phyloP scores from a whole-genome alignment of 2,113 vertebrate genomes.

The Sylvilagus bachmani region DNA sequence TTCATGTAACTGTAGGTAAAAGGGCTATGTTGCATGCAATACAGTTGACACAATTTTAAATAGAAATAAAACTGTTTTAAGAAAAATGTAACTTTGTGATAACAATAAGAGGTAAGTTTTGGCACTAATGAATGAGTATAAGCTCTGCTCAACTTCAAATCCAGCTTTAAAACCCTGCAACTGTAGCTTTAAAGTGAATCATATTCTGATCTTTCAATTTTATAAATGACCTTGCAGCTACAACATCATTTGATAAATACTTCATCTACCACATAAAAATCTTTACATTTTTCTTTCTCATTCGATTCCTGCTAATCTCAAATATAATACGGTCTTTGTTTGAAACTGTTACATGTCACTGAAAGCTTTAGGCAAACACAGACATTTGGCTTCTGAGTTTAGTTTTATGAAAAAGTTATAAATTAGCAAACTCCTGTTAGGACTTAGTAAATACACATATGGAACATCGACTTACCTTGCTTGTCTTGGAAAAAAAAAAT shows the following conservation, averaged over 20 bases:
- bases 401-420: constrained; percentile 50
- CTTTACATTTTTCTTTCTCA: constrained; percentile 5
- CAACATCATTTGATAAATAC: background rate
- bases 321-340: constrained; percentile 12
- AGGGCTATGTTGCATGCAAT: background rate
- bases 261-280: background rate
- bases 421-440: constrained; percentile 19
- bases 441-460: constrained; percentile 32
- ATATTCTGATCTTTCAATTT: background rate
- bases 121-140: background rate
- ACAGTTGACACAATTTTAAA: background rate
- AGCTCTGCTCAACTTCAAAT: background rate
- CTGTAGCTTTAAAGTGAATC: background rate
- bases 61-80: background rate
- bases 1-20: background rate
- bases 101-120: constrained; percentile 13
- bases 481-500: constrained; percentile 77
- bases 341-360: background rate
- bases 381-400: constrained; percentile 50
- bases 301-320: constrained; percentile 5
- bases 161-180: background rate
- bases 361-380: background rate
- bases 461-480: constrained; percentile 85
- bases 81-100: constrained; percentile 8
- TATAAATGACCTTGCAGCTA: background rate